Evolutionary conservation across 2,888 invertebrate species (phyloP).

Genomic region (Labia minor): DNA sequence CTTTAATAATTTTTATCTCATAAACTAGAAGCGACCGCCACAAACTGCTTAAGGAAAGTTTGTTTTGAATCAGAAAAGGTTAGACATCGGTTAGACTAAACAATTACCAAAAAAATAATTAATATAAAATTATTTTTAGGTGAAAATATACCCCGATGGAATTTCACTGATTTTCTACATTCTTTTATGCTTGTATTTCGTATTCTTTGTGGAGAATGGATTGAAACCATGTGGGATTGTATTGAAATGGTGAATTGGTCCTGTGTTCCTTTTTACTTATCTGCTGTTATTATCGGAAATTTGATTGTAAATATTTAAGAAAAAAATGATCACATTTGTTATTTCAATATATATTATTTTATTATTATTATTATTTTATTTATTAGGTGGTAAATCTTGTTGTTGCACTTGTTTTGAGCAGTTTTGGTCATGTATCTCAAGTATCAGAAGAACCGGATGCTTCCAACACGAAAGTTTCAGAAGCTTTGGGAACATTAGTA

Average conservation of each 20-base stretch:
- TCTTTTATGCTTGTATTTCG: slow-evolving; percentile 50
- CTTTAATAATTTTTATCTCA: too few relatives aligned
- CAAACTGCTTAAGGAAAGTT: too few relatives aligned
- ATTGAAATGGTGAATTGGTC: slow-evolving; percentile 37
- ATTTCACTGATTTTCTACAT: slow-evolving; percentile 44
- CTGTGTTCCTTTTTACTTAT: slow-evolving; percentile 46
- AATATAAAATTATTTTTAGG: too few relatives aligned
- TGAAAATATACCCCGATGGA: slow-evolving; percentile 39
- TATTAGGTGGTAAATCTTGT: slow-evolving; percentile 44
- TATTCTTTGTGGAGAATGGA: slow-evolving; percentile 50
- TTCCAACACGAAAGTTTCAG: background rate
- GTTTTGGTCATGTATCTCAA: slow-evolving; percentile 36
- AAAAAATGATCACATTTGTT: background rate
- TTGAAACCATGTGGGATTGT: slow-evolving; percentile 49
- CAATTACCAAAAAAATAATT: too few relatives aligned
- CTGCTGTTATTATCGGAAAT: slow-evolving; percentile 46
- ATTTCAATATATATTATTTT: background rate
- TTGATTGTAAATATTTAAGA: slow-evolving; percentile 39
- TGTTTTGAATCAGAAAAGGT: too few relatives aligned
- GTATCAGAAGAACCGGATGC: background rate
- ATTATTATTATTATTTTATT: background rate
- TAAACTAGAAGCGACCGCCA: too few relatives aligned
- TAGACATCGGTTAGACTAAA: too few relatives aligned
- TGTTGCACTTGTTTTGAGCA: slow-evolving; percentile 45
- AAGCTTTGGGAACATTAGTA: background rate